Evolutionary conservation across 1,140 invertebrate species (phyloP).

Genomic region (Pemphigus obesinymphae): DNA sequence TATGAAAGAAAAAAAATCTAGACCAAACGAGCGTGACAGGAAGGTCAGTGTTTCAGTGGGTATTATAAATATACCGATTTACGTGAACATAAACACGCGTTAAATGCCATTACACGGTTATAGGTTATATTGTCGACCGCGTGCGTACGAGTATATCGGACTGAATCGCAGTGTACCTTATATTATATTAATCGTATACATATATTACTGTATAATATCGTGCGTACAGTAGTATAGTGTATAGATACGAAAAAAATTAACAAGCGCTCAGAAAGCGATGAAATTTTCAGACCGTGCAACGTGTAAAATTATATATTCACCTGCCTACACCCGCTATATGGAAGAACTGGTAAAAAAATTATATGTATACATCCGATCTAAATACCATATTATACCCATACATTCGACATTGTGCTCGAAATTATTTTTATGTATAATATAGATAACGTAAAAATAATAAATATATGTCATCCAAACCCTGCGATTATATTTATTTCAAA

Average conservation of each 20-base stretch:
- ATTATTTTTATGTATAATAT: no score
- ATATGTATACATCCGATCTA: no score
- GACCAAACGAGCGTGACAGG: constrained; percentile 21
- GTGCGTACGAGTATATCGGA: neutral
- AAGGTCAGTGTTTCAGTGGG: constrained; percentile 36
- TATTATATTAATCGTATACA: neutral
- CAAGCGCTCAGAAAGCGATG: neutral
- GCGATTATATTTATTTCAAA: no score
- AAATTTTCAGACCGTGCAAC: constrained; percentile 20
- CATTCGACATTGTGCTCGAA: no score
- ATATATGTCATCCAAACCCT: no score
- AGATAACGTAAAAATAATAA: no score
- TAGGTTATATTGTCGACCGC: neutral
- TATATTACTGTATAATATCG: neutral
- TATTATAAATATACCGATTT: neutral
- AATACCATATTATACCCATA: no score
- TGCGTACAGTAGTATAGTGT: neutral
- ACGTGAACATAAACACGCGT: neutral
- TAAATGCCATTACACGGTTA: neutral
- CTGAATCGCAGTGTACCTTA: neutral
- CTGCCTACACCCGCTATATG: no score
- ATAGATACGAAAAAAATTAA: neutral
- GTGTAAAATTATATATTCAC: no score
- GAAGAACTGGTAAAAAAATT: no score
- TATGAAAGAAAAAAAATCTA: neutral